Conservation (phyloP, 2,797 vertebrate species). For the Bovichtus diacanthus region DNA sequence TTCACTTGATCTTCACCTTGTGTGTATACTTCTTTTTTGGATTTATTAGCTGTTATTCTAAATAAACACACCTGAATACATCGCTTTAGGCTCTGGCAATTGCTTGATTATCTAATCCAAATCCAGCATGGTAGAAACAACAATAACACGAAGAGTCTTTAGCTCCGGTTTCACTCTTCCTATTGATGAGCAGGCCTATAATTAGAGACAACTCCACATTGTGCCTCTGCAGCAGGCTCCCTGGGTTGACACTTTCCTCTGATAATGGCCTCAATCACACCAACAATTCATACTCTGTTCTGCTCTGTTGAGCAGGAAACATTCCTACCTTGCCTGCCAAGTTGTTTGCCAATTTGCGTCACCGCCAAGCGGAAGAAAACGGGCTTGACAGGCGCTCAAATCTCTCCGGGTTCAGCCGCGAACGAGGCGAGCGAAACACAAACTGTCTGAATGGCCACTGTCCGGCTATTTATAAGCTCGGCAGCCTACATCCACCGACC, state of each 20-base stretch:
- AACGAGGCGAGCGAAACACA: neutral
- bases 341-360: conserved; percentile 53
- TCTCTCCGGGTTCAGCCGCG: conserved; percentile 11
- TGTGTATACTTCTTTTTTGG: no score
- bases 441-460: neutral
- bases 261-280: conserved; percentile 13
- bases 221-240: neutral
- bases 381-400: conserved; percentile 13
- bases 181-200: neutral
- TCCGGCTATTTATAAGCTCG: conserved; percentile 35
- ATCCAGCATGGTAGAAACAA: neutral
- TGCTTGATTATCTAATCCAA: neutral
- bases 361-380: conserved; percentile 38
- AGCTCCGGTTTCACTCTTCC: neutral
- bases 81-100: neutral
- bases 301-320: conserved; percentile 31
- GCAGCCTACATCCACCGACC: conserved; percentile 25
- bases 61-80: neutral
- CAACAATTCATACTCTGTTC: conserved; percentile 19
- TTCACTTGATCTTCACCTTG: neutral
- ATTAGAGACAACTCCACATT: neutral
- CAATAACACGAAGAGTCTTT: neutral
- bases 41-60: no score
- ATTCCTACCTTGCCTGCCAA: conserved; percentile 62
- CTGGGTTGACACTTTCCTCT: conserved; percentile 2